Conservation (phyloP, 1,140 invertebrate species). For the Calliopsis andreniformis region DNA sequence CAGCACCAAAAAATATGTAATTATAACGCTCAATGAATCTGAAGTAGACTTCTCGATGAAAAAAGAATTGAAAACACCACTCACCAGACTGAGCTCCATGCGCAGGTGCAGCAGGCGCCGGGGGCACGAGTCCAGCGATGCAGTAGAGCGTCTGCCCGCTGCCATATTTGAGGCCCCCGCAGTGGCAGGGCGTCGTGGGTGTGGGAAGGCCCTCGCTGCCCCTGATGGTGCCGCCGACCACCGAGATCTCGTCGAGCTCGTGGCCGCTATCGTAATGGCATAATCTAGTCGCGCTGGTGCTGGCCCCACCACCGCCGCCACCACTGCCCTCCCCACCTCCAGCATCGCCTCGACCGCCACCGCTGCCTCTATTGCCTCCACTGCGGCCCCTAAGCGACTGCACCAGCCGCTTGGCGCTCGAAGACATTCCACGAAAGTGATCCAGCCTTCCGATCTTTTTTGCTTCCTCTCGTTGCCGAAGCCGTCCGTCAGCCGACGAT, state of each 20-base stretch:
- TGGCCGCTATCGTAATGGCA: conserved; percentile 83
- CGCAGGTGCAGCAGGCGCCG: conserved; percentile 70
- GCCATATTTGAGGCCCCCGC: conserved; percentile 81
- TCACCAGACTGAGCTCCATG: conserved; percentile 72
- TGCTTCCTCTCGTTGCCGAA: conserved; percentile 50
- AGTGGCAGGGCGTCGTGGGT: conserved; percentile 83
- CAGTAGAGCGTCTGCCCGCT: conserved; percentile 78
- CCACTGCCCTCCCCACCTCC: conserved; percentile 72
- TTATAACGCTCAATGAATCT: too few species aligned
- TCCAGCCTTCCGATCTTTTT: conserved; percentile 74
- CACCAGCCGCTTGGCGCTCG: conserved; percentile 86
- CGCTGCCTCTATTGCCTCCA: conserved; percentile 72
- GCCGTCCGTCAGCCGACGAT: conserved; percentile 42
- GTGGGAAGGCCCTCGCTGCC: conserved; percentile 83
- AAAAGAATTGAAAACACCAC: conserved; percentile 28
- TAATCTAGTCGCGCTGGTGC: conserved; percentile 80
- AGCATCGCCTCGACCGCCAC: conserved; percentile 76
- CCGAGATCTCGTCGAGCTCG: conserved; percentile 90
- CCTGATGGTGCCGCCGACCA: conserved; percentile 85
- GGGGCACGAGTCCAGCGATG: conserved; percentile 76
- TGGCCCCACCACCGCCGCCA: conserved; percentile 79
- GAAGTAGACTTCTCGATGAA: too few species aligned
- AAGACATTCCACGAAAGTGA: conserved; percentile 82
- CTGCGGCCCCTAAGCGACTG: conserved; percentile 84
- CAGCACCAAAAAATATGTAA: too few species aligned